A percentile compares a stretch with the other conserved stretches of the same genome.
Evolutionary conservation across 2,797 vertebrate genomes (phyloP).

Genomic region (Merluccius polli): DNA sequence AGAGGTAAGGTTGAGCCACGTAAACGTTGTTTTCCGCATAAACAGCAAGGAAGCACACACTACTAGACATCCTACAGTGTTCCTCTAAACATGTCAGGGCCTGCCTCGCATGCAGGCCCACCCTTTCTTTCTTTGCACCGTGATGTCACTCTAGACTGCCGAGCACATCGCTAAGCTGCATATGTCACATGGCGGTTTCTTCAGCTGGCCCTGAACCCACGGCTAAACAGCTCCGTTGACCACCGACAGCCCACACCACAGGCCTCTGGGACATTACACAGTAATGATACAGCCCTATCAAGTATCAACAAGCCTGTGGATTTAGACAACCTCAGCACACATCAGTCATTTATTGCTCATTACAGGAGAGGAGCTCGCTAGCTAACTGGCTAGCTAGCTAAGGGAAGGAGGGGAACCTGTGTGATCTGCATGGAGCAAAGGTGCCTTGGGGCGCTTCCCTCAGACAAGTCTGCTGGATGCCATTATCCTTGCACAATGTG

Average conservation of each 20-base stretch:
- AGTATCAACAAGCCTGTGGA: neutral
- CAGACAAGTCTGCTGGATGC: neutral
- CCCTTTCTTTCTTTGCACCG: neutral
- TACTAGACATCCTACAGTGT: neutral
- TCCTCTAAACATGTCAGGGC: neutral
- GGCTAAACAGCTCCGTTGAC: slow-evolving; percentile 43
- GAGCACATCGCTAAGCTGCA: neutral
- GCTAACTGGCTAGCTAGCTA: neutral
- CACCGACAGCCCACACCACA: slow-evolving; percentile 48
- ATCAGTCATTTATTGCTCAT: neutral
- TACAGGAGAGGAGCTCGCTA: neutral
- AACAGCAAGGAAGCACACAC: neutral
- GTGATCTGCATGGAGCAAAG: neutral
- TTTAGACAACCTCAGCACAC: neutral
- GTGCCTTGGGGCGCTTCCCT: neutral
- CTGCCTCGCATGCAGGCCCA: too few species aligned
- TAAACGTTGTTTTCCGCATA: neutral
- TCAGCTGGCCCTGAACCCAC: slow-evolving; percentile 13
- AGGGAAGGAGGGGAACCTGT: neutral
- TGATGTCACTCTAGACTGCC: neutral
- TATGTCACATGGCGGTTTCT: neutral
- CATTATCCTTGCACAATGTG: neutral
- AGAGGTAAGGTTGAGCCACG: neutral
- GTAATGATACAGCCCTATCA: slow-evolving; percentile 10
- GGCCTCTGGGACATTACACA: slow-evolving; percentile 43